Base-by-base conservation (phyloP, 2,113 vertebrate species). In the Natator depressus region DNA sequence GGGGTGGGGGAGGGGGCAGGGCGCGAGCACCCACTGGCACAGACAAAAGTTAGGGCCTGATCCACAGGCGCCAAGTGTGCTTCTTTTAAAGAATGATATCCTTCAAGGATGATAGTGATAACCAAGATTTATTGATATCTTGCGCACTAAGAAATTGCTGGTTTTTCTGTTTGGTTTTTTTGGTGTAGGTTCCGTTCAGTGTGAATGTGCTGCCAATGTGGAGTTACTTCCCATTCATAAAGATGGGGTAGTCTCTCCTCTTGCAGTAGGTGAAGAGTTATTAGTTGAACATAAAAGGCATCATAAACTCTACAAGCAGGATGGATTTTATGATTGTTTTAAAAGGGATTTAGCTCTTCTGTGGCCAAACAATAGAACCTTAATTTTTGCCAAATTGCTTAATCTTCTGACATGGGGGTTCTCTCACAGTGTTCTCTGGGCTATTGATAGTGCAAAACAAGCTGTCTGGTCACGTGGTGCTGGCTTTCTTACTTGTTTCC, bases 391-490 rank as follows among this genome's bases (percentile, higher is more conserved):
- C 38, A 19, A 72, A 72, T 72, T 53, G 38, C 89, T 88, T 87
- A 87, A 87, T 88, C 53, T 50, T 72, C 89, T 50, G 49, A 47
- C 92, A 72, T 94, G 47, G 50, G 80, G 62, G 82, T 93, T 93
- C 38, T 86, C 25, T 55, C 22, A 5, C 29, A 19, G 35, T 82
- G 10, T 76, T 94, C 87, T 78, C 72, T 76, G 42, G 72, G 12
- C 72, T 76, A 20, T 76, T 42, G 59, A 35, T 62, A 22, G 10
- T 38, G 38, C 75, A 24, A 47, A 47, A 78, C 0, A 6, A n/a
- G 12, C 35, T 72, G 19, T 49, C 35, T 72, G 53, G 69, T 78
- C 54, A 47, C 57, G 79, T 81, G 46, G 51, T 78, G 17, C 31
- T 75, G 65, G 12, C 57, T 80, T 50, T 62, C 76, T 3, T 54